Evolutionary conservation across 2,797 vertebrate genomes (phyloP).

Genomic region (Taenioides sp.): DNA sequence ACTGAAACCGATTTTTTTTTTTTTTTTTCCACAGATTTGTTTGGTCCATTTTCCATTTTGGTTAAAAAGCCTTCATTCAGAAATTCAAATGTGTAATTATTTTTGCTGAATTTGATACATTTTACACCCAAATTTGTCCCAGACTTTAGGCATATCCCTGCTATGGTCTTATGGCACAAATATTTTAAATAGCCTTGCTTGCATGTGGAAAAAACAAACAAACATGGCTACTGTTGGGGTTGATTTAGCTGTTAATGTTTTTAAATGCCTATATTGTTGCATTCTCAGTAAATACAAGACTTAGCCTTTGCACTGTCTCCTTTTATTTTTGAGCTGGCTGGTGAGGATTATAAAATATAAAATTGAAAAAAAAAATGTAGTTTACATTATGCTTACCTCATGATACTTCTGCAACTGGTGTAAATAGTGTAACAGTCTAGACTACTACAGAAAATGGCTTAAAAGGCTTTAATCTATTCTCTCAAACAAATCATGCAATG

Average conservation of each 20-base stretch:
- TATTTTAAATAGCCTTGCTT: too few species aligned
- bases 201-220: too few species aligned
- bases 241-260: background rate
- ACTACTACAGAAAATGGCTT: background rate
- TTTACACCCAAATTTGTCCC: too few species aligned
- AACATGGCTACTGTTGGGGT: background rate
- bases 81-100: too few species aligned
- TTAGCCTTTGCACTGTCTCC: too few species aligned
- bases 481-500: background rate
- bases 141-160: background rate
- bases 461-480: background rate
- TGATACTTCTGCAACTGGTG: background rate
- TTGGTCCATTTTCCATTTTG: background rate
- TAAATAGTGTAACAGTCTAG: background rate
- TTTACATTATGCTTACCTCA: too few species aligned
- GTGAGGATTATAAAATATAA: too few species aligned
- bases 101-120: too few species aligned
- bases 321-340: too few species aligned
- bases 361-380: too few species aligned
- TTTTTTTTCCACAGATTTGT: background rate
- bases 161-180: background rate
- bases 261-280: background rate
- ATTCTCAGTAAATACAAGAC: too few species aligned
- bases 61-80: background rate
- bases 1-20: background rate